A percentile compares a stretch with the other conserved stretches of the same genome.
phyloP scores from a whole-genome alignment of 1,140 invertebrate genomes.

The Ruditapes philippinarum region DNA sequence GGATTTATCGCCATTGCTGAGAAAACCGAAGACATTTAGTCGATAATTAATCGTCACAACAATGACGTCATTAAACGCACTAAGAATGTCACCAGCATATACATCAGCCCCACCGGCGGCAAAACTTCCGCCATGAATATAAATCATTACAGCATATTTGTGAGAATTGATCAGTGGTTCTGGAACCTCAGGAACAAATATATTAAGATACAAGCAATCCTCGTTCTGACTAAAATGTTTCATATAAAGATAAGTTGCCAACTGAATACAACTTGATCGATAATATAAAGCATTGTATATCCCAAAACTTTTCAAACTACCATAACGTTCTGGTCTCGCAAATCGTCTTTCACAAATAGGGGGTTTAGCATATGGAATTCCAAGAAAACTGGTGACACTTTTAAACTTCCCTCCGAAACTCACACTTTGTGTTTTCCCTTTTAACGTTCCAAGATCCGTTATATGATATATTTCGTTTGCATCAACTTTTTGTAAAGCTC shows the following conservation, averaged over 20 bases:
- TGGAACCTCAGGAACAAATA: slow-evolving; percentile 58
- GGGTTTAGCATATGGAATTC: slow-evolving; percentile 90
- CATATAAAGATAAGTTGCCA: slow-evolving; percentile 1
- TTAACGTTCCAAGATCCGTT: neutral
- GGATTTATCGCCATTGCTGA: slow-evolving; percentile 86
- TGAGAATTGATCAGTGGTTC: neutral
- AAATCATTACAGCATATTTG: slow-evolving; percentile 69
- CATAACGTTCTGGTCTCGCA: slow-evolving; percentile 60
- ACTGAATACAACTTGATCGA: slow-evolving; percentile 51
- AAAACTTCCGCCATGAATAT: slow-evolving; percentile 74
- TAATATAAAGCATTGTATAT: slow-evolving; percentile 54
- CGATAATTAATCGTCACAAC: slow-evolving; percentile 92
- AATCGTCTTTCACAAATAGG: slow-evolving; percentile 90
- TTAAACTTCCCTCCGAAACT: slow-evolving; percentile 62
- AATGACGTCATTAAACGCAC: slow-evolving; percentile 92
- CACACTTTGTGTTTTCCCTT: neutral
- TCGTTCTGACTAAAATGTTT: slow-evolving; percentile 48
- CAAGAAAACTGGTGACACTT: slow-evolving; percentile 88
- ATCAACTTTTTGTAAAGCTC: neutral
- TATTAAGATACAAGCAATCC: slow-evolving; percentile 70
- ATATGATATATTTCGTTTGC: neutral
- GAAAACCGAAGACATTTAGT: slow-evolving; percentile 94
- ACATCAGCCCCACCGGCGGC: slow-evolving; percentile 65
- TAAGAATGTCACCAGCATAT: slow-evolving; percentile 87
- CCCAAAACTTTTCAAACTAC: neutral